Evolutionary conservation across 2,888 invertebrate species (phyloP), one percentile per base, ranked within the genome.

Genomic region (Melanostoma mellinum): DNA sequence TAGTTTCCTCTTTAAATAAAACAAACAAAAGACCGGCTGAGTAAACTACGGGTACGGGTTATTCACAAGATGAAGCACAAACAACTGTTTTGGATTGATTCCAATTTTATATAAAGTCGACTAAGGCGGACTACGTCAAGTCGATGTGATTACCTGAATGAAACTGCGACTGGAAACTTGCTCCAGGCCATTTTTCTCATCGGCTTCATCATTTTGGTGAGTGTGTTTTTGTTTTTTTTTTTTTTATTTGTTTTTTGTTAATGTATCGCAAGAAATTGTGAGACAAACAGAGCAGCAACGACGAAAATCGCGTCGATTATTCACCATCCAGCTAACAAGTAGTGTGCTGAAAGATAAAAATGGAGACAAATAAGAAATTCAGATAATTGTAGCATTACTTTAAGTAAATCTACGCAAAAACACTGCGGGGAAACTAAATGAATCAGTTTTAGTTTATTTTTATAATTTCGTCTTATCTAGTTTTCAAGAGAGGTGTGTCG

Each of bases 71-170:
- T 20, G 20, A 20, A 20, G 20, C 20, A 20, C 20, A 50, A 10
- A 10, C 9, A 9, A n/a, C 20, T 50, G 20, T 50, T 50, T 50
- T 50, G 9, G 20, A 10, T 10, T 10, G n/a, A 10, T 40, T 6
- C 10, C 6, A 4, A 36, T 10, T 2, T 20, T 53, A 10, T 38
- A 56, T 35, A 42, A 5, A 42, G 50, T 38, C 42, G 55, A 46
- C 32, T 68, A 6, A 52, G 40, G 55, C 44, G 32, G 48, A 52
- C 52, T 67, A 82, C 71, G 74, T 75, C 82, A 56, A 68, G 3
- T 42, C 75, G 40, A 53, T 52, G 63, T 67, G 68, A 58, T 85
- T 85, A 85, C 85, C 85, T 85, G 82, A 85, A 71, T 61, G 63
- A 56, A 75, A 85, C 85, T 85, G 75, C 68, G 67, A 44, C 73